These are phyloP conservation scores for Grammomys surdaster DNA, from an alignment of 2,113 vertebrate genomes.

Conservation along the genomic window DNA sequence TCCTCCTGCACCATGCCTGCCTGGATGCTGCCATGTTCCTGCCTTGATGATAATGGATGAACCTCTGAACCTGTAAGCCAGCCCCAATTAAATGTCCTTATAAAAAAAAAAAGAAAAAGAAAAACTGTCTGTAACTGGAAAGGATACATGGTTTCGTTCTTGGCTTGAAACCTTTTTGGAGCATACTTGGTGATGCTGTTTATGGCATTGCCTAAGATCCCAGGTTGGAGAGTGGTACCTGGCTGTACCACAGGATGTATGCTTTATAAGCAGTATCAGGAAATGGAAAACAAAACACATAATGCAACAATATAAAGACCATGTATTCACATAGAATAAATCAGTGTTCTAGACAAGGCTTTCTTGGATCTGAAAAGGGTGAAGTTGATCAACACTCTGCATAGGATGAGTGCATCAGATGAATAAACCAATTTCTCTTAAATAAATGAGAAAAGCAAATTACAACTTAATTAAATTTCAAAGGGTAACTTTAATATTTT, in stretches of 20 bases:
- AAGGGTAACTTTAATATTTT: conserved; percentile 65
- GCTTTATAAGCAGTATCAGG: not conserved
- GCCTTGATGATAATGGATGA: too few species aligned
- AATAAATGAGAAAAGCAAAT: conserved; percentile 50
- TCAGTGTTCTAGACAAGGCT: not conserved
- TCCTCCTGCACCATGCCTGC: too few species aligned
- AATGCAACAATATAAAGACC: not conserved
- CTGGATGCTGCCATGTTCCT: too few species aligned
- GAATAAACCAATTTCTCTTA: conserved; percentile 47
- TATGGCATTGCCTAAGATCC: not conserved
- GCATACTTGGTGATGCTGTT: not conserved
- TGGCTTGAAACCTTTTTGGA: not conserved
- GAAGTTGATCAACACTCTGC: not conserved
- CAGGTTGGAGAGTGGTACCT: accelerated
- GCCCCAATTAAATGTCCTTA: too few species aligned
- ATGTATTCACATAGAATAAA: not conserved
- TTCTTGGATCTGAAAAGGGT: conserved; percentile 53
- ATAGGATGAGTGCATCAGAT: not conserved
- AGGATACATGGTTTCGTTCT: not conserved
- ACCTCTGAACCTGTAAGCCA: too few species aligned
- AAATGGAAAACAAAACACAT: not conserved
- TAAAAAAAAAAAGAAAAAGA: not conserved
- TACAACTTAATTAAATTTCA: conserved; percentile 76
- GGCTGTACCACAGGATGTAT: not conserved
- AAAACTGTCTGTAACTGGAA: not conserved